phyloP scores from a whole-genome alignment of 2,797 vertebrate species.

The Channallabes apus region DNA sequence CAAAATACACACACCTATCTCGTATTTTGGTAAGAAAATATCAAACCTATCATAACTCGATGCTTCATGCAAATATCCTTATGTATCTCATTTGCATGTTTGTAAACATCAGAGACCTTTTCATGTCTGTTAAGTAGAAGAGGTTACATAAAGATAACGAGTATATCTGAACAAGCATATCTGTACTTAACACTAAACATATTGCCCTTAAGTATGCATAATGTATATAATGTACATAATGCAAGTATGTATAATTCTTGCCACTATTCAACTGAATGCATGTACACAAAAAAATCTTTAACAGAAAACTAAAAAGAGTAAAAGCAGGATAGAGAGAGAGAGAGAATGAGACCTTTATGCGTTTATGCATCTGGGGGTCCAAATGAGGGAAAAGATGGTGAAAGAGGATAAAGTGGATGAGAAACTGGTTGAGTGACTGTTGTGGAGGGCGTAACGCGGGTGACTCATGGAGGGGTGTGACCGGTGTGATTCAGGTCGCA shows the following conservation, averaged over 20 bases:
- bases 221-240: too few species aligned
- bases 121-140: not conserved
- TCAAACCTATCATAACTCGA: not conserved
- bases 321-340: not conserved
- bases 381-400: conserved; percentile 25
- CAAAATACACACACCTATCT: not conserved
- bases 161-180: not conserved
- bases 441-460: conserved; percentile 60
- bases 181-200: not conserved
- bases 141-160: not conserved
- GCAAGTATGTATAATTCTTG: not conserved
- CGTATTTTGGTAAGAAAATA: not conserved
- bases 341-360: conserved; percentile 7
- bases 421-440: conserved; percentile 70
- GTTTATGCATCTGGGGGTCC: conserved; percentile 12
- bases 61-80: conserved; percentile 13
- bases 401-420: conserved; percentile 32
- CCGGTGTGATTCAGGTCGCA: conserved; percentile 73
- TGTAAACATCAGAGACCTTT: not conserved
- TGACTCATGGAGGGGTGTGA: conserved; percentile 69
- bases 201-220: not conserved
- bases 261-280: not conserved
- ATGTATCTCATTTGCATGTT: not conserved
- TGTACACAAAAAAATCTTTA: too few species aligned
- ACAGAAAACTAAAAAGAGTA: too few species aligned